A percentile compares a stretch with the other conserved stretches of the same genome.
phyloP scores from a whole-genome alignment of 2,797 vertebrate species.

The Decapterus maruadsi region DNA sequence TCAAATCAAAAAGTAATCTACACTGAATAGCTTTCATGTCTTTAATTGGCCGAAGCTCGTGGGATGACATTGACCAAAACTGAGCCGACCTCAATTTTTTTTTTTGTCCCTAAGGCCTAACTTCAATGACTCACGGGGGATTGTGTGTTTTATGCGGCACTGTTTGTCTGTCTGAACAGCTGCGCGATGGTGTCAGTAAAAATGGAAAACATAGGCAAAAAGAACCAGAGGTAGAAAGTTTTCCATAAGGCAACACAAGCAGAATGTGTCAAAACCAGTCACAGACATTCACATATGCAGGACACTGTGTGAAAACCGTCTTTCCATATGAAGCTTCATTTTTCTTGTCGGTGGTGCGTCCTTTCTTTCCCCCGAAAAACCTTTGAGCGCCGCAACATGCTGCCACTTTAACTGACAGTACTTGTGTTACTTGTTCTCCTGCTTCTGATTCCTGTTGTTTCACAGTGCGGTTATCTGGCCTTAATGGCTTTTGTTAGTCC shows the following conservation, averaged over 20 bases:
- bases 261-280: conserved; percentile 24
- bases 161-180: conserved; percentile 9
- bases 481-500: conserved; percentile 13
- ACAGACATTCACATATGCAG: conserved; percentile 11
- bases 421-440: not conserved
- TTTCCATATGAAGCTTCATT: conserved; percentile 6
- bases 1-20: not conserved
- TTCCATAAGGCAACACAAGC: conserved; percentile 32
- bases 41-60: not conserved
- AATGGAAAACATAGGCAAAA: conserved; percentile 32
- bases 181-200: conserved; percentile 5
- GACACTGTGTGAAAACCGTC: conserved; percentile 1
- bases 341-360: not conserved
- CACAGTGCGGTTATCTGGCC: conserved; percentile 35
- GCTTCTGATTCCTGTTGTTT: conserved; percentile 13
- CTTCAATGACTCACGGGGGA: not conserved
- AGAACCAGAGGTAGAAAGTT: conserved; percentile 56
- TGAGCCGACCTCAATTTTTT: not conserved
- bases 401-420: not conserved
- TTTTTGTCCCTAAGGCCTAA: not conserved
- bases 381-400: not conserved
- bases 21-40: not conserved
- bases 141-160: not conserved
- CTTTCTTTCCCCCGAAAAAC: conserved; percentile 10
- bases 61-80: not conserved